Base-by-base conservation (phyloP, 2,797 vertebrate genomes). In the Pterois miles region DNA sequence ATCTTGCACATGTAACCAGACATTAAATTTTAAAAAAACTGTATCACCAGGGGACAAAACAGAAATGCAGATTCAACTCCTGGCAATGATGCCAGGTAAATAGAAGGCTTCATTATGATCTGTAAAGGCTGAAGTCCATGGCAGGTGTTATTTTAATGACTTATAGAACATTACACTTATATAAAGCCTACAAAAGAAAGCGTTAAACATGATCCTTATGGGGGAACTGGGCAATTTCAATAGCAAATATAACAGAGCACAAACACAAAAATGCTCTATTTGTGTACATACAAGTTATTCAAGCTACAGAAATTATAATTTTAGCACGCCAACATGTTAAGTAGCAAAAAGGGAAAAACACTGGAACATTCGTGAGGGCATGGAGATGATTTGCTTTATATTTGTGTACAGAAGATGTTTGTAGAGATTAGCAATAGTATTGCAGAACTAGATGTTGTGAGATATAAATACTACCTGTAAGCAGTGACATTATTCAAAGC, bases 371-470 rank as follows among this genome's bases (percentile, higher is more conserved):
- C 60, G 70, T 50, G 25, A 50, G 43, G 46, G 62, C 36, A 59
- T 38, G 8, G 4, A 5, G 40, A 71, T 46, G 6, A 79, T 86
- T 84, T 84, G 38, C 48, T 29, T 76, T 23, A 4, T 50, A 6
- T 72, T 75, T 75, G 64, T 20, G 27, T 53, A 63, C 23, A 43
- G 8, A 29, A 79, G 29, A 78, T 82, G 3, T 50, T 59, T 23
- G 3, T n/a, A 33, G 25, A 66, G 56, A 78, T 83, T 33, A 52
- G 11, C 2, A 40, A 5, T 29, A 22, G 33, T 54, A 13, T n/a
- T 5, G 20, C 8, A 48, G 1, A 70, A 20, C 14, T 13, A 7
- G 46, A 9, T 63, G 20, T n/a, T n/a, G 20, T 29, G 29, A 82
- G 40, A 84, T 69, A 73, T 57, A 2, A 33, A 9, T 13, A 66